phyloP scores from a whole-genome alignment of 2,797 vertebrate species.

The Siniperca undulata region DNA sequence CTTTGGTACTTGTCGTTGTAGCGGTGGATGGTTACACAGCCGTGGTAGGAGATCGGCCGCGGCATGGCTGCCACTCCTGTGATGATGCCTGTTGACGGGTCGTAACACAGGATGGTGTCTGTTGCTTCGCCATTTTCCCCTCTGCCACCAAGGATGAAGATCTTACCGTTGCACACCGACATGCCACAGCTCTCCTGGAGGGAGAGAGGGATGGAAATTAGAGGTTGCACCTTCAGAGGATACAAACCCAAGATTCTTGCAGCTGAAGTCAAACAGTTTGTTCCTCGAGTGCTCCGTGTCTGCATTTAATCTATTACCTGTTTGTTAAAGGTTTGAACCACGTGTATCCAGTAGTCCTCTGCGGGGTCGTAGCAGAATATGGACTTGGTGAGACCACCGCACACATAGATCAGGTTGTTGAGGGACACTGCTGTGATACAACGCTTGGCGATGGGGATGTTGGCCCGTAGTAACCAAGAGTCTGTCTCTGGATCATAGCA shows the following conservation, averaged over 20 bases:
- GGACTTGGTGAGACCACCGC: slow-evolving; percentile 95
- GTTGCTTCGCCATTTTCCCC: slow-evolving; percentile 94
- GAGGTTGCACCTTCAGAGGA: not conserved
- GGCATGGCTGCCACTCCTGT: slow-evolving; percentile 96
- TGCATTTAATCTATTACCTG: slow-evolving; percentile 86
- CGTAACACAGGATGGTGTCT: slow-evolving; percentile 95
- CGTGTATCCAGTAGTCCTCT: slow-evolving; percentile 98
- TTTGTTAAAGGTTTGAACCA: slow-evolving; percentile 95
- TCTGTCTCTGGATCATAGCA: slow-evolving; percentile 95
- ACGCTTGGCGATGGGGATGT: slow-evolving; percentile 95
- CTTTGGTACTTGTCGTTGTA: slow-evolving; percentile 94
- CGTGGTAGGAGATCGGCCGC: slow-evolving; percentile 96
- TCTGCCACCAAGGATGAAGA: slow-evolving; percentile 97
- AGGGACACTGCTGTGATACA: slow-evolving; percentile 97
- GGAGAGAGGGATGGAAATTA: not conserved
- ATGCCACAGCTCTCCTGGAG: slow-evolving; percentile 97
- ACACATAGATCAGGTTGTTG: slow-evolving; percentile 96
- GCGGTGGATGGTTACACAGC: slow-evolving; percentile 98
- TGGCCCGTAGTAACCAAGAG: slow-evolving; percentile 93
- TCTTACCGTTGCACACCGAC: slow-evolving; percentile 98
- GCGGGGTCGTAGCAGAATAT: slow-evolving; percentile 96
- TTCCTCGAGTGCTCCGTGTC: not conserved
- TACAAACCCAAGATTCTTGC: not conserved
- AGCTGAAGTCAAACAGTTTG: not conserved
- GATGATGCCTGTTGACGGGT: slow-evolving; percentile 95